These are phyloP conservation scores for Montipora capricornis DNA, from an alignment of 64 coral and sea anemone species.

Conservation along the genomic window DNA sequence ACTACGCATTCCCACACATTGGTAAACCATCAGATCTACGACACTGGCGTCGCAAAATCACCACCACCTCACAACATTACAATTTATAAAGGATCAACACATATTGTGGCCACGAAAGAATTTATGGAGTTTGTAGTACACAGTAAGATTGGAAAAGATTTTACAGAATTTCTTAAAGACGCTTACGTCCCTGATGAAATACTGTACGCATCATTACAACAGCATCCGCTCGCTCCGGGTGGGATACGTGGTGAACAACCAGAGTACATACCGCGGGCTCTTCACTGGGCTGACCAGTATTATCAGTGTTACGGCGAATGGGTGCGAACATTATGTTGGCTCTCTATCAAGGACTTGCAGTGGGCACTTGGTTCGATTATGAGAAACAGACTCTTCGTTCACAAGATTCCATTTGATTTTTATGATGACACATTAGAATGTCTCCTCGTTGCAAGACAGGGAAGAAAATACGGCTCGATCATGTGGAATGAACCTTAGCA, in stretches of 20 bases:
- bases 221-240: constrained; percentile 15
- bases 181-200: constrained; percentile 44
- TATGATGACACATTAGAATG: constrained; percentile 9
- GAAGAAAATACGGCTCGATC: neutral
- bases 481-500: neutral
- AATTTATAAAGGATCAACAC: constrained; percentile 15
- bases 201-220: constrained; percentile 24
- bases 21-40: neutral
- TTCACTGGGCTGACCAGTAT: neutral
- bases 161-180: constrained; percentile 16
- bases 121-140: constrained; percentile 29
- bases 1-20: neutral
- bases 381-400: constrained; percentile 2
- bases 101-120: constrained; percentile 13
- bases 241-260: constrained; percentile 30
- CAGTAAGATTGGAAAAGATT: constrained; percentile 30
- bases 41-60: neutral
- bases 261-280: neutral
- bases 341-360: constrained; percentile 9
- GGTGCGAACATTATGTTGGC: constrained; percentile 21
- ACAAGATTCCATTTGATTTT: constrained; percentile 44
- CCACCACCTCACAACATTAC: constrained; percentile 22
- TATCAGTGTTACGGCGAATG: neutral
- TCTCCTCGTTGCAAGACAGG: constrained; percentile 13
- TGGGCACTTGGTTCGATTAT: neutral